Evolutionary conservation across 1,140 invertebrate genomes (phyloP), one percentile per base, ranked within the genome.

Genomic region (Eueides isabella): DNA sequence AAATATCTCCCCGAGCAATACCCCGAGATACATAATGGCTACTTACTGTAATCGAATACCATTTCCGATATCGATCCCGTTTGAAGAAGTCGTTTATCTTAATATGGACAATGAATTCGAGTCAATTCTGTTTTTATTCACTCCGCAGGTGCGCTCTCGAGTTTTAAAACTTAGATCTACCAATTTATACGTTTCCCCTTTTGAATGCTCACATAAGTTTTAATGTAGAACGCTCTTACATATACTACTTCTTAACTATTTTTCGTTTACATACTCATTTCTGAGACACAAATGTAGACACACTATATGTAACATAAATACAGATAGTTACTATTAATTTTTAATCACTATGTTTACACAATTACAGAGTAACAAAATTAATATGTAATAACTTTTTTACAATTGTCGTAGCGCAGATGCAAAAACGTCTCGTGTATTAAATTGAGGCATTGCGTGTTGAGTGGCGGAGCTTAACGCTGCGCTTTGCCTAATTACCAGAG

Each of bases 31-130:
- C 69, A 71, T 75, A 71, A 71, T 66, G 38, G 74, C 55, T 75
- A 75, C 67, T 75, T 71, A 71, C 69, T 67, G 65, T 75, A 75
- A 75, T 75, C 69, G 74, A 71, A 75, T 71, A 61, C 69, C 74
- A 75, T 75, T 75, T 65, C 48, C 65, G 64, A 75, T 75, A 75
- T 75, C 74, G 69, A 61, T 62, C 71, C 33, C 65, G 63, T 71
- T 75, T 68, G 68, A 55, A 65, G 48, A 75, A 75, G 73, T 71
- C 73, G 71, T 75, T 70, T 28, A 61, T 75, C 73, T 75, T 67
- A 71, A 75, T 75, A 67, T 66, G 35, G 61, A 61, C 67, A 61
- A 70, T 65, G 72, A 70, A 74, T 74, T 61, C 55, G 12, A 28
- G 69, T 30, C 33, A 16, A 71, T 71, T 71, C 23, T 38, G 68